These are phyloP conservation scores for Cataglyphis hispanica DNA, from an alignment of 1,140 invertebrate species.

Conservation along the genomic window DNA sequence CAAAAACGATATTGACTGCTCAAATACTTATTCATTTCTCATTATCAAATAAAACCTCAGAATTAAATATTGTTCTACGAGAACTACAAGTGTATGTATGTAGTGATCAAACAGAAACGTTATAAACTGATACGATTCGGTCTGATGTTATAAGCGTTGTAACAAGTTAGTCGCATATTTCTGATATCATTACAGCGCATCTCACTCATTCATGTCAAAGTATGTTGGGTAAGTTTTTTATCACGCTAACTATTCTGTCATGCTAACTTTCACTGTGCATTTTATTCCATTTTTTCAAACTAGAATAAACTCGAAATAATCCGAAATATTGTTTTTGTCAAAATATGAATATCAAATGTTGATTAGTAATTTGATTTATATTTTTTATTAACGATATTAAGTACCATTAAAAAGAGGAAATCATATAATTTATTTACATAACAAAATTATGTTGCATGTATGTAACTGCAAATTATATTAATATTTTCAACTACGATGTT, in stretches of 20 bases:
- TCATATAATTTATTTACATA: not conserved
- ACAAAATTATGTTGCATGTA: not conserved
- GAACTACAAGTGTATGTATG: not conserved
- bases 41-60: not conserved
- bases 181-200: constrained; percentile 26
- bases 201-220: constrained; percentile 27
- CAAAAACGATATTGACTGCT: not conserved
- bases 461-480: not conserved
- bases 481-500: not conserved
- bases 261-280: not conserved
- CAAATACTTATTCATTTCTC: not conserved
- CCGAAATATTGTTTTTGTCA: constrained; percentile 21
- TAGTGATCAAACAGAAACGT: not conserved
- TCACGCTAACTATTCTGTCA: constrained; percentile 27
- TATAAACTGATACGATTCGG: not conserved
- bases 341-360: not conserved
- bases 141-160: constrained; percentile 16
- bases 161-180: constrained; percentile 26
- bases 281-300: constrained; percentile 40
- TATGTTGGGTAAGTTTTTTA: constrained; percentile 48
- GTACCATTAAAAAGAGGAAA: not conserved
- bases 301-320: not conserved
- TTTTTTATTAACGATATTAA: not conserved
- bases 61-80: not conserved
- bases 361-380: not conserved